phyloP scores from a whole-genome alignment of 1,140 invertebrate species.

The Cryptotermes secundus region DNA sequence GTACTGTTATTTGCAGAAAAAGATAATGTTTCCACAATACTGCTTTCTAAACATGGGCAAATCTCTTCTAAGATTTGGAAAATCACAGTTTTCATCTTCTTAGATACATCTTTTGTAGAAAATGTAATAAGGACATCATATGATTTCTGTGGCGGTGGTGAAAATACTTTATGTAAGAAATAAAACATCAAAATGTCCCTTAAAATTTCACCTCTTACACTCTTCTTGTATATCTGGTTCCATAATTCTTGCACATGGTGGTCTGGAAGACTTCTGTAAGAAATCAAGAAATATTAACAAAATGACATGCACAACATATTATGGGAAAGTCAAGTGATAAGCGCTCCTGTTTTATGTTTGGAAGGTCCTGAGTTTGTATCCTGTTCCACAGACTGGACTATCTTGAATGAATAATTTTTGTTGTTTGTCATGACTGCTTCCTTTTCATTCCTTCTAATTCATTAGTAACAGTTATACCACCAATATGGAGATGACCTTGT shows the following conservation, averaged over 20 bases:
- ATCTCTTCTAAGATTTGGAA: conserved; percentile 38
- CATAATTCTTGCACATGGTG: conserved; percentile 36
- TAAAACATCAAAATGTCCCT: conserved; percentile 37
- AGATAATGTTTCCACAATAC: conserved; percentile 34
- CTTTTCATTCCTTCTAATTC: too few relatives aligned
- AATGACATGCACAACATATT: background rate
- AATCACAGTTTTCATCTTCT: conserved; percentile 37
- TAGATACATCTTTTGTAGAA: conserved; percentile 29
- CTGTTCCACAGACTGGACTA: too few relatives aligned
- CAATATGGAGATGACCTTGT: too few relatives aligned
- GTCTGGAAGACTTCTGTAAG: conserved; percentile 36
- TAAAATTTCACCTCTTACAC: conserved; percentile 36
- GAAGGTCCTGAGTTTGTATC: too few relatives aligned
- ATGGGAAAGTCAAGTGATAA: too few relatives aligned
- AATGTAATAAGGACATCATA: conserved; percentile 36
- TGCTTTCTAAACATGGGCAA: conserved; percentile 33
- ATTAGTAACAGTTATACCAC: too few relatives aligned
- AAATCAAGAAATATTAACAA: background rate
- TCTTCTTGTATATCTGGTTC: conserved; percentile 35
- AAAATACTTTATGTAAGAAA: conserved; percentile 35
- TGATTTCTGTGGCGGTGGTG: conserved; percentile 34
- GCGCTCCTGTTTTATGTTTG: too few relatives aligned
- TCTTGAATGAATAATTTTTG: too few relatives aligned
- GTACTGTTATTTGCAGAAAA: conserved; percentile 27
- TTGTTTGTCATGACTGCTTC: too few relatives aligned